Conservation (phyloP, 2,113 vertebrate genomes). For the Glaucomys volans region DNA sequence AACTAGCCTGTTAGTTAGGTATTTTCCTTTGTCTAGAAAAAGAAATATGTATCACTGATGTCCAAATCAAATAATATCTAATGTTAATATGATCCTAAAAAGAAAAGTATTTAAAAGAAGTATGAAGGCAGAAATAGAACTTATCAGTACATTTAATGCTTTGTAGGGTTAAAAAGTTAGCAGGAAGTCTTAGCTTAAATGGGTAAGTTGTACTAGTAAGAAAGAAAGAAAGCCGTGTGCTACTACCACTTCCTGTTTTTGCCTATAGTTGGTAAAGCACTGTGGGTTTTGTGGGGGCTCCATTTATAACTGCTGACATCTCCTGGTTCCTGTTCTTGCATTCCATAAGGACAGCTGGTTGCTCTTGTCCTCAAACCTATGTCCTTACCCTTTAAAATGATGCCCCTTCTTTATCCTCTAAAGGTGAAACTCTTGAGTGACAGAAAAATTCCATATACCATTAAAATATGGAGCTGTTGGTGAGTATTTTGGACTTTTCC, state of each 20-base stretch:
- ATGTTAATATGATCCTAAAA: constrained; percentile 32
- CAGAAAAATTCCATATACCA: not conserved
- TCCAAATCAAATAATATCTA: constrained; percentile 26
- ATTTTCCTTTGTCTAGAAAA: constrained; percentile 32
- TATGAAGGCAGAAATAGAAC: not conserved
- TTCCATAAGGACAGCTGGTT: constrained; percentile 5
- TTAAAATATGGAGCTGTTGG: not conserved
- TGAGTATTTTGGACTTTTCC: not conserved
- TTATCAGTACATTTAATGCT: not conserved
- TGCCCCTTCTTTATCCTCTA: not conserved
- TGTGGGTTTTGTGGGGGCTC: constrained; percentile 9
- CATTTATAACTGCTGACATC: constrained; percentile 40
- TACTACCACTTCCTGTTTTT: constrained; percentile 68
- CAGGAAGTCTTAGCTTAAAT: not conserved
- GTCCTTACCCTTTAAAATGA: not conserved
- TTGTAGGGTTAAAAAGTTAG: not conserved
- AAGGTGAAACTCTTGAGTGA: not conserved
- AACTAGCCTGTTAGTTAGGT: not conserved
- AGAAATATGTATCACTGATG: not conserved
- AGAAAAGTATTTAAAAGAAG: not conserved
- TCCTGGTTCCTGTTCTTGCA: not conserved
- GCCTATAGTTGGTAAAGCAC: not conserved
- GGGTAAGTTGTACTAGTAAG: constrained; percentile 43
- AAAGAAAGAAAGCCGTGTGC: not conserved
- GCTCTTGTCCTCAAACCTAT: constrained; percentile 21